Percentiles rank a stretch among this genome's conserved stretches.
Evolutionary conservation across 1,140 invertebrate genomes (phyloP).

Genomic region (Drosophila ananassae): DNA sequence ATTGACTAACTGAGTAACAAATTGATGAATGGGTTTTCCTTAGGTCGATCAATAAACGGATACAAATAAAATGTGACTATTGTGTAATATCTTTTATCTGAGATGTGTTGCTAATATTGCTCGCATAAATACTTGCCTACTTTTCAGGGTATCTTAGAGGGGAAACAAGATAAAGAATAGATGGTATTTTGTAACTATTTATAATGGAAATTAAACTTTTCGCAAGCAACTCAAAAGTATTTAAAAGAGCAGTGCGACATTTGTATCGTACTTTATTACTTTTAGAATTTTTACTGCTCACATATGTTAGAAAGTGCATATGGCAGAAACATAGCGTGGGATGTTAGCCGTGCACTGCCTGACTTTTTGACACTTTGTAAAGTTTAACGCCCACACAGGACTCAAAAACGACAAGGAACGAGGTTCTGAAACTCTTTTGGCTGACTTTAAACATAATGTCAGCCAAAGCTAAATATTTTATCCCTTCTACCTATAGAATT

Average conservation of each 20-base stretch:
- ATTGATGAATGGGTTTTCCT: conserved; percentile 63
- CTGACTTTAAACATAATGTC: not conserved
- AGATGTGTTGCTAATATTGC: not conserved
- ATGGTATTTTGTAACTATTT: not conserved
- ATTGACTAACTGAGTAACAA: conserved; percentile 5
- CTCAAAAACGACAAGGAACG: not conserved
- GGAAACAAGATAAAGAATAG: not conserved
- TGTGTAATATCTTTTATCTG: conserved; percentile 17
- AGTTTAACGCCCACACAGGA: not conserved
- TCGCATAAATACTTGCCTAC: conserved; percentile 44
- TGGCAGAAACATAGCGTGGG: not conserved
- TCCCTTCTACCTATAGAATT: not conserved
- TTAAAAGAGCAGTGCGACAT: not conserved
- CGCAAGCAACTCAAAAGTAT: too few species aligned
- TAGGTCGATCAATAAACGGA: conserved; percentile 7
- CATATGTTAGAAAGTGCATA: conserved; percentile 8
- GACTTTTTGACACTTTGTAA: not conserved
- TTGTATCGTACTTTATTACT: not conserved
- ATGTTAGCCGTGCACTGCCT: not conserved
- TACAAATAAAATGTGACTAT: conserved; percentile 24
- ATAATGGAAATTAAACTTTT: not conserved
- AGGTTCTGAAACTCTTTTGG: not conserved
- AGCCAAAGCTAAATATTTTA: conserved; percentile 1
- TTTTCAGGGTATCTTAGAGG: conserved; percentile 16
- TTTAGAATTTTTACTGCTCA: not conserved